phyloP scores from a whole-genome alignment of 2,797 vertebrate genomes.

The Lacerta agilis region DNA sequence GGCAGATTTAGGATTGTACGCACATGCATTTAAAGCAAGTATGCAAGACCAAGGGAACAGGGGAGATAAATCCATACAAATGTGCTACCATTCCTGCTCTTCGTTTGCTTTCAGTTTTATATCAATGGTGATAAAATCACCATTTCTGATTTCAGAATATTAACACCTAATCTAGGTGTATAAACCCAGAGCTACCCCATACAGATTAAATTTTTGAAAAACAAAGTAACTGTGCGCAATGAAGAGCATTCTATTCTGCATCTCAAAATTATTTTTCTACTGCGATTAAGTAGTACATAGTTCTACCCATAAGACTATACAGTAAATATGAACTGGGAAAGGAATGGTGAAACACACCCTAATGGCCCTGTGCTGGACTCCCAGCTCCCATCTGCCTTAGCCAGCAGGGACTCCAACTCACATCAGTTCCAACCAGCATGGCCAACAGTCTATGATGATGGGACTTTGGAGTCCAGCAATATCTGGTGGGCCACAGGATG shows the following conservation, averaged over 20 bases:
- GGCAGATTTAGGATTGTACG: not conserved
- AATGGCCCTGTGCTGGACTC: not conserved
- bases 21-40: not conserved
- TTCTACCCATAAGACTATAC: not conserved
- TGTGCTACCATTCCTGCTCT: not conserved
- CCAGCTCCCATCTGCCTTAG: not conserved
- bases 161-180: not conserved
- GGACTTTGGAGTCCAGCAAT: too few relatives aligned
- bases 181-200: not conserved
- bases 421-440: too few relatives aligned
- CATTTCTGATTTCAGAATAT: not conserved
- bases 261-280: not conserved
- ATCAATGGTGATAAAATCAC: too few relatives aligned
- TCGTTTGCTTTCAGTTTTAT: not conserved
- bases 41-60: not conserved
- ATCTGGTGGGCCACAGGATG: too few relatives aligned
- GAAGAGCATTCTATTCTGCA: not conserved
- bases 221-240: not conserved
- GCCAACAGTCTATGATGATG: too few relatives aligned
- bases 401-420: too few relatives aligned
- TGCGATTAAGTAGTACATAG: not conserved
- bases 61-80: not conserved
- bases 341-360: not conserved
- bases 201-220: not conserved
- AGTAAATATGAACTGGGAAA: not conserved